Evolutionary conservation across 2,113 vertebrate genomes (phyloP).

Genomic region (Willisornis vidua): DNA sequence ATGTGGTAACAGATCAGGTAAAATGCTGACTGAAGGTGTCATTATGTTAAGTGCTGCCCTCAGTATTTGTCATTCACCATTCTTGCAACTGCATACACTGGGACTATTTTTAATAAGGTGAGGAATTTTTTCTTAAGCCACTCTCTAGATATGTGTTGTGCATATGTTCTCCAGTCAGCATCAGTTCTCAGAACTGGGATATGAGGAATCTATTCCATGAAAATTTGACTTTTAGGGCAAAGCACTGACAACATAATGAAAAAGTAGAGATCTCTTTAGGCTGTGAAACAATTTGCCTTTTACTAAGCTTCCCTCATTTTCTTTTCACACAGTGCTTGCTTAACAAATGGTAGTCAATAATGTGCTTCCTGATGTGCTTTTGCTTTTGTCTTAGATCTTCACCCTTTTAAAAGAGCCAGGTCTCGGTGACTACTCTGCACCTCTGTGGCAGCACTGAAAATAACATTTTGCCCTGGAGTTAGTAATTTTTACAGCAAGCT

Average conservation of each 20-base stretch:
- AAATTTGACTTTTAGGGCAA: background rate
- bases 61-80: background rate
- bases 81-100: background rate
- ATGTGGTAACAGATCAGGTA: background rate
- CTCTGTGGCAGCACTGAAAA: background rate
- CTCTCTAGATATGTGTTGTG: background rate
- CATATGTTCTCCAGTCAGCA: background rate
- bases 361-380: background rate
- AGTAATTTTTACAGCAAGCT: background rate
- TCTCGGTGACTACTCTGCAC: background rate
- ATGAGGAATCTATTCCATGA: background rate
- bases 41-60: background rate
- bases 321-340: background rate
- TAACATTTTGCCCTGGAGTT: constrained; percentile 9
- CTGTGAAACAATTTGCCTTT: background rate
- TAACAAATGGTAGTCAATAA: background rate
- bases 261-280: background rate
- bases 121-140: background rate
- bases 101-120: background rate
- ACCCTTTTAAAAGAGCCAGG: background rate
- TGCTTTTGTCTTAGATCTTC: background rate
- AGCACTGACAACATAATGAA: background rate
- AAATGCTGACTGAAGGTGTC: background rate
- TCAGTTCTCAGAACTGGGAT: background rate
- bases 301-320: background rate